Evolutionary conservation across 2,888 invertebrate genomes (phyloP).

Genomic region (Eumerus sabulonum): DNA sequence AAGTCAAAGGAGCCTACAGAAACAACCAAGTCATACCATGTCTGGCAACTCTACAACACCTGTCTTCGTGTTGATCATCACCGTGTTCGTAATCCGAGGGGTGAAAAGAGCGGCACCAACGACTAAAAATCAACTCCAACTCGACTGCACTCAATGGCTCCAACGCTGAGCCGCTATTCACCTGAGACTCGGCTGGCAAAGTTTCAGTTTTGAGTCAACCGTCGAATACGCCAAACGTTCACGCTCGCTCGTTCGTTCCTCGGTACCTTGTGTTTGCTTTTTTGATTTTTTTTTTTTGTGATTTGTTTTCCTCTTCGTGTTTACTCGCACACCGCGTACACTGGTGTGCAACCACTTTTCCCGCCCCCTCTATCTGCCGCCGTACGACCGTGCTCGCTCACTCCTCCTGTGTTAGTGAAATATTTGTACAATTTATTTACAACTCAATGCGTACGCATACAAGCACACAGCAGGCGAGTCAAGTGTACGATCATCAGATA

Average conservation of each 20-base stretch:
- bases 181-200: slow-evolving; percentile 48
- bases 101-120: slow-evolving; percentile 14
- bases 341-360: slow-evolving; percentile 24
- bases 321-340: slow-evolving; percentile 9
- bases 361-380: neutral
- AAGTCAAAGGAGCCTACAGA: too few relatives aligned
- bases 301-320: slow-evolving; percentile 13
- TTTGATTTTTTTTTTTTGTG: slow-evolving; percentile 6
- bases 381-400: too few relatives aligned
- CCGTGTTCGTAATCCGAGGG: slow-evolving; percentile 41
- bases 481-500: slow-evolving; percentile 64
- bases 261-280: slow-evolving; percentile 1
- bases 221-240: slow-evolving; percentile 64
- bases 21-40: neutral
- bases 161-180: slow-evolving; percentile 55
- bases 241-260: slow-evolving; percentile 55
- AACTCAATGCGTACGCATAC: slow-evolving; percentile 50
- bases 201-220: slow-evolving; percentile 65
- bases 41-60: slow-evolving; percentile 65
- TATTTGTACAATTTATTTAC: slow-evolving; percentile 63
- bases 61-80: slow-evolving; percentile 57
- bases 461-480: slow-evolving; percentile 39
- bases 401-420: slow-evolving; percentile 19
- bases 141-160: slow-evolving; percentile 36
- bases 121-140: slow-evolving; percentile 38